Evolutionary conservation across 2,797 vertebrate species (phyloP).

Genomic region (Psittacula echo): DNA sequence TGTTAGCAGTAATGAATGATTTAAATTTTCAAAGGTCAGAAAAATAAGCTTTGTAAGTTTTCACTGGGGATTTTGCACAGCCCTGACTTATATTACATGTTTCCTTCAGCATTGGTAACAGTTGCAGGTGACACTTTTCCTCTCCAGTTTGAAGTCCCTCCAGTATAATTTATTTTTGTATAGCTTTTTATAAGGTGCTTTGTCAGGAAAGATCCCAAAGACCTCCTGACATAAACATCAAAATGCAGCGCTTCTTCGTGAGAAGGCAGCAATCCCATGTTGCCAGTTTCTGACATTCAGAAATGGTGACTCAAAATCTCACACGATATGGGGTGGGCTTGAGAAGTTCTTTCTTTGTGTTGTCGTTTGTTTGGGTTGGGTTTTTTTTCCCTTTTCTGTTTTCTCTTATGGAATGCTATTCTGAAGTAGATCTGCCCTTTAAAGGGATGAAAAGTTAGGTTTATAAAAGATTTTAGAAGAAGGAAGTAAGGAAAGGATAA

Average conservation of each 20-base stretch:
- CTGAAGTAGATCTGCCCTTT: not conserved
- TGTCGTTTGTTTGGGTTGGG: not conserved
- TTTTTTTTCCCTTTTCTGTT: not conserved
- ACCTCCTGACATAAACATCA: not conserved
- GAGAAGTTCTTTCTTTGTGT: not conserved
- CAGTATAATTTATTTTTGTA: slow-evolving; percentile 24
- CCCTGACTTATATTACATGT: not conserved
- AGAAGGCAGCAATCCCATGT: not conserved
- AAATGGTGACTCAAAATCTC: not conserved
- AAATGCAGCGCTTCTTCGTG: not conserved
- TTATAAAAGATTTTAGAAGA: not conserved
- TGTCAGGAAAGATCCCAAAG: slow-evolving; percentile 4
- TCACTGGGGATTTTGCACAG: not conserved
- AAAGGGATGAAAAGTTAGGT: not conserved
- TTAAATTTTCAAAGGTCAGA: slow-evolving; percentile 49
- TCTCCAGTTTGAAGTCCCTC: not conserved
- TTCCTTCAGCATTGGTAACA: not conserved
- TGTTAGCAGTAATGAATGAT: slow-evolving; percentile 35
- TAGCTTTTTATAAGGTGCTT: not conserved
- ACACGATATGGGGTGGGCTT: not conserved
- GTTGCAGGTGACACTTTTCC: not conserved
- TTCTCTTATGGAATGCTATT: not conserved
- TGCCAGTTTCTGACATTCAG: not conserved
- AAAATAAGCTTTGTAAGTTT: not conserved
- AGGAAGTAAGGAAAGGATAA: not conserved